Evolutionary conservation across 2,888 invertebrate genomes (phyloP).

Genomic region (Dendrolimus houi): DNA sequence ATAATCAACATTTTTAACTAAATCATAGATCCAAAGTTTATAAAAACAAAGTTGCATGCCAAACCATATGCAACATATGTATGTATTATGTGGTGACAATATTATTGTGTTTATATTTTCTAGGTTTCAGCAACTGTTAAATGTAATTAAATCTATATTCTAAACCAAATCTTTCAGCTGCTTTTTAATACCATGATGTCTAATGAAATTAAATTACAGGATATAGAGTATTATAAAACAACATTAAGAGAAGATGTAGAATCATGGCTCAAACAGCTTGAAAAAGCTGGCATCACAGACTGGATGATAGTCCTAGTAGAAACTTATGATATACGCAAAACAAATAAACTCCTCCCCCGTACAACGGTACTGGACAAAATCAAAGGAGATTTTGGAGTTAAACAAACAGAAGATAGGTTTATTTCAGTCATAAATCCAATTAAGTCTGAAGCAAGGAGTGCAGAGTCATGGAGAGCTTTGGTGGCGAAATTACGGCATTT

Average conservation of each 20-base stretch:
- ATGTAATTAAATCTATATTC: too few species aligned
- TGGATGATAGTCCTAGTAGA: constrained; percentile 97
- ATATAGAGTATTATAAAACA: constrained; percentile 93
- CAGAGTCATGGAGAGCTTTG: constrained; percentile 93
- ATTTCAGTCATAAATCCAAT: constrained; percentile 94
- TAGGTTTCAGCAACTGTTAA: neutral
- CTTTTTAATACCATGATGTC: too few species aligned
- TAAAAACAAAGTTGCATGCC: too few species aligned
- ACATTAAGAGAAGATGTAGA: constrained; percentile 93
- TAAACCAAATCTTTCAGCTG: too few species aligned
- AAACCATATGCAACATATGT: too few species aligned
- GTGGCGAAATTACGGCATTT: constrained; percentile 89
- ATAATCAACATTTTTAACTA: too few species aligned
- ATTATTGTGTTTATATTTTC: neutral
- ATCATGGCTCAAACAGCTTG: constrained; percentile 88
- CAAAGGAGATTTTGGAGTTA: constrained; percentile 93
- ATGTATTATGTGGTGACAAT: too few species aligned
- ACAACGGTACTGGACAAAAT: constrained; percentile 97
- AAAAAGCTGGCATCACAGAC: constrained; percentile 85
- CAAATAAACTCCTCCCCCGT: constrained; percentile 92
- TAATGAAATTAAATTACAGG: constrained; percentile 71
- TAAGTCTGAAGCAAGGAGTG: constrained; percentile 90
- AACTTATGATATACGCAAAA: constrained; percentile 92
- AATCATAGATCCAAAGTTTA: too few species aligned
- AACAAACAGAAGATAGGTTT: constrained; percentile 89